Evolutionary conservation across 2,113 vertebrate species (phyloP), one percentile per base, ranked within the genome.

Genomic region (Xiphias gladius): DNA sequence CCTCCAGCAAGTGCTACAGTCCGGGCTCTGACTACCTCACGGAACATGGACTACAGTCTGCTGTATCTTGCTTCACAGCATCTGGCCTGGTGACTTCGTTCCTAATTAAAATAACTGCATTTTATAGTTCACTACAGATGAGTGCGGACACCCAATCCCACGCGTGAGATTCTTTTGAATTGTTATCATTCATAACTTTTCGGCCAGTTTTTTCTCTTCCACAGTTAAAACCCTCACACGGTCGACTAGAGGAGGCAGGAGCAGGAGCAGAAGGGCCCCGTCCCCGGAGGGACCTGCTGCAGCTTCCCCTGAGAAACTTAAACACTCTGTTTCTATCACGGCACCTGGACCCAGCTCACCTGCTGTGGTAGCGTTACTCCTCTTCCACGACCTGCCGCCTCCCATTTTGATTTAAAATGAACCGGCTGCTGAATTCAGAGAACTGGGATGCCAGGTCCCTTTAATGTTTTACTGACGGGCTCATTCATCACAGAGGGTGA

Each of bases 401-500:
- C 59, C 48, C 43, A 62, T 65, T 84, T 83, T 28, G 65, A 35
- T 89, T 72, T 41, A 32, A 88, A 79, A 58, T 19, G 46, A 76
- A 76, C 10, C 55, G 61, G n/a, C 66, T 37, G 43, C 55, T 81
- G 68, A 71, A 14, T 57, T 63, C 32, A 61, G 30, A 73, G 14
- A 76, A 62, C 30, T 58, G 10, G 39, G 77, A 30, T 55, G 54
- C 26, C 41, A 63, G 68, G 28, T 32, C 59, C 50, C 50, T 84
- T 82, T 62, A 65, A 76, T 89, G 83, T 39, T 82, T 82, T 58
- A 26, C 57, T 91, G 88, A 92, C 86, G 80, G 86, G 80, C 79
- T 75, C 68, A 77, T 90, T 86, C 83, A 90, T 88, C 87, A 84
- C 57, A 66, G 62, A 16, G 19, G 48, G 62, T 79, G 67, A 87